Conservation (phyloP, 2,797 vertebrate genomes). For the Botia kubotai region DNA sequence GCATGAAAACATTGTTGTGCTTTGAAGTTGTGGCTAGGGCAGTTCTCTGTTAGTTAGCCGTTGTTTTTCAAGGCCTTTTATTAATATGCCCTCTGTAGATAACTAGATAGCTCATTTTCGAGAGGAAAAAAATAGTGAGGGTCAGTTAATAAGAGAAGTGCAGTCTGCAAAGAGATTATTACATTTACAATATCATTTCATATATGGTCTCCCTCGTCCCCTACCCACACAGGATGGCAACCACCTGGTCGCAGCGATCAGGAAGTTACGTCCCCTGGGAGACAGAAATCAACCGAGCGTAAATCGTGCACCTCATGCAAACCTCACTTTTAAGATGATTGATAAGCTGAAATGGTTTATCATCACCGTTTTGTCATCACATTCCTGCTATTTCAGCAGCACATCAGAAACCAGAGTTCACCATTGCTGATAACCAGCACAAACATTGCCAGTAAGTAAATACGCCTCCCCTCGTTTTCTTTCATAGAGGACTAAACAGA, state of each 20-base stretch:
- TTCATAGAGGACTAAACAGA: conserved; percentile 32
- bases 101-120: conserved; percentile 78
- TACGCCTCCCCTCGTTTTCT: conserved; percentile 22
- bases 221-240: conserved; percentile 3
- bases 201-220: conserved; percentile 4
- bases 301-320: not conserved
- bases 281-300: not conserved
- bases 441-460: conserved; percentile 36
- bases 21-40: conserved; percentile 15
- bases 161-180: conserved; percentile 41
- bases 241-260: conserved; percentile 27
- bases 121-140: conserved; percentile 75
- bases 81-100: conserved; percentile 75
- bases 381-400: conserved; percentile 49
- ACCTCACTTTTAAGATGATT: conserved; percentile 41
- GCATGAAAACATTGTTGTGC: not conserved
- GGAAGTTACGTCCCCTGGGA: conserved; percentile 32
- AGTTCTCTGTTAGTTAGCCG: conserved; percentile 47
- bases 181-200: conserved; percentile 41
- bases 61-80: conserved; percentile 70
- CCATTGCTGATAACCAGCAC: conserved; percentile 35
- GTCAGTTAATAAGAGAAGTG: conserved; percentile 55
- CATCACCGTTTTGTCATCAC: conserved; percentile 53
- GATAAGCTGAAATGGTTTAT: conserved; percentile 49
- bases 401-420: conserved; percentile 42